These are phyloP conservation scores for Agrilus planipennis DNA, from an alignment of 1,140 invertebrate species.

Conservation along the genomic window DNA sequence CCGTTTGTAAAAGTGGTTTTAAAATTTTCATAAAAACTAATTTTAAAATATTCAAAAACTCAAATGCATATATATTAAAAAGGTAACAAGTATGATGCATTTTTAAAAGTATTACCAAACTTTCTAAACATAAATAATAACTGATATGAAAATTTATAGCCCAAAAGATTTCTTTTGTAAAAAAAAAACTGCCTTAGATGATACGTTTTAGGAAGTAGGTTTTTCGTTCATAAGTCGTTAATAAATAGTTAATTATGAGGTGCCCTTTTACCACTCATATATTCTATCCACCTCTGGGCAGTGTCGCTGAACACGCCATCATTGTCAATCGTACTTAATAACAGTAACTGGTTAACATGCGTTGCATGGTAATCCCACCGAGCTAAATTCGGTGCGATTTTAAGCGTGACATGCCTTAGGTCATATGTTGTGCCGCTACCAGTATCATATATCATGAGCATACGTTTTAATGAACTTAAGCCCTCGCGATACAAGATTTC, in stretches of 20 bases:
- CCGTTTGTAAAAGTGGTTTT: too few relatives aligned
- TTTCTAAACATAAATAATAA: neutral
- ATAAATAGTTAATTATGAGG: constrained; percentile 68
- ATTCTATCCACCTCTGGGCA: constrained; percentile 87
- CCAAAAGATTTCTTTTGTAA: neutral
- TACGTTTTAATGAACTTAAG: constrained; percentile 75
- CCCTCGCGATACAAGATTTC: constrained; percentile 72
- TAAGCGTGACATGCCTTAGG: constrained; percentile 81
- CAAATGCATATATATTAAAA: too few relatives aligned
- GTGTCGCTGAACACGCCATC: constrained; percentile 73
- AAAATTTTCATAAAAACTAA: too few relatives aligned
- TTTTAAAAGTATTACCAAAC: neutral
- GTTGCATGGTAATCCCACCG: constrained; percentile 98
- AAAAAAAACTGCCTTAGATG: neutral
- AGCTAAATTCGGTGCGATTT: constrained; percentile 81
- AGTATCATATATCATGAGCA: constrained; percentile 88
- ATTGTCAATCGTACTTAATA: constrained; percentile 77
- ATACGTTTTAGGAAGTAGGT: neutral
- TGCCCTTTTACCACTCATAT: constrained; percentile 89
- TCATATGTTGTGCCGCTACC: constrained; percentile 96
- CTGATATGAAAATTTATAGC: neutral
- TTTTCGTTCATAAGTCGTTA: neutral
- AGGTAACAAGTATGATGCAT: too few relatives aligned
- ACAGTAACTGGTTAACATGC: constrained; percentile 90
- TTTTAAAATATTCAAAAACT: too few relatives aligned